Evolutionary conservation across 1,140 invertebrate genomes (phyloP).

Genomic region (Xylocopa sonorina): DNA sequence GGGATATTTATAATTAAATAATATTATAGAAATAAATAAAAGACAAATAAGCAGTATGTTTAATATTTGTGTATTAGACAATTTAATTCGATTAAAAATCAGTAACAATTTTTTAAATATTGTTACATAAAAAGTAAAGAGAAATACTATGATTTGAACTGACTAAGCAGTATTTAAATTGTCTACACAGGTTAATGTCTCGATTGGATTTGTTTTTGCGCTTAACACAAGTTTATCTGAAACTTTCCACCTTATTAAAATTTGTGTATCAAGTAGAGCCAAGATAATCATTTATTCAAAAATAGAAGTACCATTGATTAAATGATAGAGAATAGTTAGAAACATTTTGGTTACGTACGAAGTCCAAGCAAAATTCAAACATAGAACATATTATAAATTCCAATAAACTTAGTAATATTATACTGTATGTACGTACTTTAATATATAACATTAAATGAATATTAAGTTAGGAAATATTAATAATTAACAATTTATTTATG

Average conservation of each 20-base stretch:
- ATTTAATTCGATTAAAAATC: too few relatives aligned
- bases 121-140: too few relatives aligned
- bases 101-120: too few relatives aligned
- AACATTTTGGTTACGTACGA: too few relatives aligned
- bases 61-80: too few relatives aligned
- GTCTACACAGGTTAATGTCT: background rate
- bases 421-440: background rate
- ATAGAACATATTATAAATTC: background rate
- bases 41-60: too few relatives aligned
- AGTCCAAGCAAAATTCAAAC: background rate
- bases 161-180: too few relatives aligned
- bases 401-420: too few relatives aligned
- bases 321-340: too few relatives aligned
- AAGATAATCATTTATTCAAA: background rate
- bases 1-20: slow-evolving; percentile 81
- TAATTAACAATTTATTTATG: background rate
- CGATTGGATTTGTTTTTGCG: background rate
- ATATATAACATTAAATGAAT: background rate
- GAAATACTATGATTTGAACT: too few relatives aligned
- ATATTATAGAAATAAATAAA: background rate
- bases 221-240: background rate
- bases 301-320: too few relatives aligned
- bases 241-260: background rate
- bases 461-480: background rate
- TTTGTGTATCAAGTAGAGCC: background rate